phyloP scores from a whole-genome alignment of 2,797 vertebrate species.

The Coccyzus lansbergi region DNA sequence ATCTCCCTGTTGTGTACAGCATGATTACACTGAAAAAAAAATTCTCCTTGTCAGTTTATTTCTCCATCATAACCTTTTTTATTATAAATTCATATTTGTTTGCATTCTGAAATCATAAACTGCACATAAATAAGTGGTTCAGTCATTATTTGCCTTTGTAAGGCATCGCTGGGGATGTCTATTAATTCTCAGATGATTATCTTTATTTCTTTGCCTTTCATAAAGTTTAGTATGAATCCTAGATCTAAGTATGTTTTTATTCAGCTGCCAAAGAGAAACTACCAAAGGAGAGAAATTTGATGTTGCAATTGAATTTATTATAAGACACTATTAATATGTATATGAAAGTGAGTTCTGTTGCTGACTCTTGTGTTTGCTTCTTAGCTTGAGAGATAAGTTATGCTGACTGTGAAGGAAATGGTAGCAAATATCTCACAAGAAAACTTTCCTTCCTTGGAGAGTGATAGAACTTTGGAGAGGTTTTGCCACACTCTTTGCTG shows the following conservation, averaged over 20 bases:
- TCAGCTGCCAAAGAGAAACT: constrained; percentile 30
- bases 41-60: constrained; percentile 38
- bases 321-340: constrained; percentile 46
- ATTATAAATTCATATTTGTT: constrained; percentile 54
- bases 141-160: constrained; percentile 70
- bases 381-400: not conserved
- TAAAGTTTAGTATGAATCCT: constrained; percentile 60
- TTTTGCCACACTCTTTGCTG: not conserved
- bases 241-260: constrained; percentile 58
- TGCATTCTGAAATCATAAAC: constrained; percentile 67
- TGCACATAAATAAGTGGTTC: constrained; percentile 54
- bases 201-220: constrained; percentile 69
- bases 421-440: not conserved
- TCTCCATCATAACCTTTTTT: constrained; percentile 44
- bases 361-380: not conserved
- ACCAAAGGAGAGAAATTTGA: constrained; percentile 52
- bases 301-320: constrained; percentile 49
- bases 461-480: not conserved
- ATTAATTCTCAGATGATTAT: constrained; percentile 67
- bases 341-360: constrained; percentile 25
- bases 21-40: constrained; percentile 42
- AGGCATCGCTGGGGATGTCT: constrained; percentile 32
- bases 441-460: not conserved
- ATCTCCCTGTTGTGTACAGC: constrained; percentile 19
- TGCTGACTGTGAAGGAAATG: not conserved